Base-by-base conservation (phyloP, 2,113 vertebrate genomes). In the Thermophis baileyi region DNA sequence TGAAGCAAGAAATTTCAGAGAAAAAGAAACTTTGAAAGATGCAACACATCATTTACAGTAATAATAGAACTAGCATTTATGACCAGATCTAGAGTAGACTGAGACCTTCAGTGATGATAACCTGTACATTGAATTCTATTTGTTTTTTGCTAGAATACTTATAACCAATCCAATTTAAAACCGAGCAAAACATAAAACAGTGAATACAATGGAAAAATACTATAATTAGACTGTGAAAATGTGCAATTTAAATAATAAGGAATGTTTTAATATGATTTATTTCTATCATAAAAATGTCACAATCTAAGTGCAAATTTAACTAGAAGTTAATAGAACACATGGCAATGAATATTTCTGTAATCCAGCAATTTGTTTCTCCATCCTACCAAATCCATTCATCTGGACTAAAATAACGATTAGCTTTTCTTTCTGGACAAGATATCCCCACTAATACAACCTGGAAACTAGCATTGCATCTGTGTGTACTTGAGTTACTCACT, bases 221-320 rank as follows among this genome's bases (percentile, higher is more conserved):
- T 95, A 91, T 91, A 96, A 95, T 92, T 94, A 96, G 90, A 95
- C 94, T 95, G 95, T 92, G 92, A 95, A 96, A 94, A 94, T 14
- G 92, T 27, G 6, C 96, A 97, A 97, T 96, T 96, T 93, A 93
- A 93, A 94, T 95, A 97, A 96, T 90, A 94, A 96, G 96, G 97
- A 98, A 98, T 97, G 97, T 94, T 97, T 97, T 95, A 92, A 96
- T 93, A 92, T 94, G 88, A 92, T 95, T 93, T 95, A 93, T 92
- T 74, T 93, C 85, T 92, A 55, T 90, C 95, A 94, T 91, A 95
- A 96, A 81, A 95, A 90, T 92, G 95, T 93, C 95, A 91, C 10
- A 50, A 94, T 74, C 93, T 85, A 94, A 94, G 74, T 94, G 55
- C 92, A 97, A 94, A 94, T 93, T 1, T 53, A 35, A 88, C 51